Evolutionary conservation across 53 echinoderm and acorn worm genomes (phyloP).

Genomic region (Zoroaster sp.): DNA sequence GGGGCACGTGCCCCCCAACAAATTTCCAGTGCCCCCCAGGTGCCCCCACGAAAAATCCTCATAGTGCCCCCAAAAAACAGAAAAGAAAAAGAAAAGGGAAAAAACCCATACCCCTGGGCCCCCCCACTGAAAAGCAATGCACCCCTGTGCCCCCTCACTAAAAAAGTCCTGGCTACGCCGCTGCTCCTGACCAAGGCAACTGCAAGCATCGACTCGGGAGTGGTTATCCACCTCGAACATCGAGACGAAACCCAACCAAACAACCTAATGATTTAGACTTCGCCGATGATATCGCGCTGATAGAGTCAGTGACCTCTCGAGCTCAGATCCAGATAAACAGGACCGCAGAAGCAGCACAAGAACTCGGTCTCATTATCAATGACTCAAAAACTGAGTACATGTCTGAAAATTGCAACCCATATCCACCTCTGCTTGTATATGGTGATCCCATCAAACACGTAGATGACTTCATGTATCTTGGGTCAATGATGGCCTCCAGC

Average conservation of each 20-base stretch:
- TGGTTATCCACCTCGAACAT: not conserved
- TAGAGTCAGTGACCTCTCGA: not conserved
- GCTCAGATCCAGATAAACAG: not conserved
- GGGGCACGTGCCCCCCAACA: too few species aligned
- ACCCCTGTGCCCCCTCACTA: too few species aligned
- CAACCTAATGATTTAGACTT: not conserved
- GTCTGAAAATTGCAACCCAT: not conserved
- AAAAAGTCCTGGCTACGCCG: too few species aligned
- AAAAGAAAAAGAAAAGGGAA: too few species aligned
- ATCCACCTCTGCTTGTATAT: not conserved
- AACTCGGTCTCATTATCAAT: not conserved
- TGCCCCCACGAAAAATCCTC: too few species aligned
- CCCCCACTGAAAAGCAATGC: too few species aligned
- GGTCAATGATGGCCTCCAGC: conserved; percentile 19
- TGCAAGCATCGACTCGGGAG: too few species aligned
- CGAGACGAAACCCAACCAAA: not conserved
- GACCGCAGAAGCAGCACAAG: not conserved
- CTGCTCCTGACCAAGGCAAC: too few species aligned
- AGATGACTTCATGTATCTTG: conserved; percentile 21
- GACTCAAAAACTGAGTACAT: not conserved
- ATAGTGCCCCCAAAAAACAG: too few species aligned
- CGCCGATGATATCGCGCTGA: not conserved
- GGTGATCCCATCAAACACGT: conserved; percentile 5
- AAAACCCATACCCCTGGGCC: too few species aligned
- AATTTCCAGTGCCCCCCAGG: too few species aligned